A percentile compares a stretch with the other conserved stretches of the same genome.
These are phyloP conservation scores for Enoplosus armatus DNA, from an alignment of 2,797 vertebrate genomes.

Conservation along the genomic window DNA sequence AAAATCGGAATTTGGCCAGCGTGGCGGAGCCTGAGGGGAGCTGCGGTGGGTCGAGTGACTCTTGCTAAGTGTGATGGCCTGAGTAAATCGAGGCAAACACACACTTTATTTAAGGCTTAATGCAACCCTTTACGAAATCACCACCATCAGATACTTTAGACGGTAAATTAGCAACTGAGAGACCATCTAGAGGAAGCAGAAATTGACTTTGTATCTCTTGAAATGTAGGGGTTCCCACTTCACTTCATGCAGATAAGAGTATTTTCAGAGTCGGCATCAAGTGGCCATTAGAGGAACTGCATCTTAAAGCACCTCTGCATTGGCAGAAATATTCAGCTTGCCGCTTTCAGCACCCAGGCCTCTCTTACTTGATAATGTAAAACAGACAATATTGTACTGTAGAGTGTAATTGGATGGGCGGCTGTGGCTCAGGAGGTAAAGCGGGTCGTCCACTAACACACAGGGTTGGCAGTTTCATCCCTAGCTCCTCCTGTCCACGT, in stretches of 20 bases:
- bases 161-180: slow-evolving; percentile 4
- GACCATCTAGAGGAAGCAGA: background rate
- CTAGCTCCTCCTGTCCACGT: background rate
- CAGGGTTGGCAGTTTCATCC: background rate
- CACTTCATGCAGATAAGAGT: background rate
- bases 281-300: background rate
- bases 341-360: background rate
- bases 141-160: background rate
- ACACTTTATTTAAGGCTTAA: slow-evolving; percentile 16
- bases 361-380: background rate
- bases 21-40: slow-evolving; percentile 32
- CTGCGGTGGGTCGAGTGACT: slow-evolving; percentile 17
- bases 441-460: background rate
- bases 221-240: background rate
- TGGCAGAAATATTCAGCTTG: background rate
- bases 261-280: background rate
- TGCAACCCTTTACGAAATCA: slow-evolving; percentile 18
- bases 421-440: slow-evolving; percentile 2
- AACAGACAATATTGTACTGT: background rate
- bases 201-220: slow-evolving; percentile 3
- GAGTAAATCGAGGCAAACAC: slow-evolving; percentile 35
- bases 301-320: background rate
- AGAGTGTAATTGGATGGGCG: background rate
- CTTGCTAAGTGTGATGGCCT: slow-evolving; percentile 23
- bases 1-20: slow-evolving; percentile 48